Conservation (phyloP, 2,113 vertebrate genomes). For the Rhynchopsitta pachyrhyncha region DNA sequence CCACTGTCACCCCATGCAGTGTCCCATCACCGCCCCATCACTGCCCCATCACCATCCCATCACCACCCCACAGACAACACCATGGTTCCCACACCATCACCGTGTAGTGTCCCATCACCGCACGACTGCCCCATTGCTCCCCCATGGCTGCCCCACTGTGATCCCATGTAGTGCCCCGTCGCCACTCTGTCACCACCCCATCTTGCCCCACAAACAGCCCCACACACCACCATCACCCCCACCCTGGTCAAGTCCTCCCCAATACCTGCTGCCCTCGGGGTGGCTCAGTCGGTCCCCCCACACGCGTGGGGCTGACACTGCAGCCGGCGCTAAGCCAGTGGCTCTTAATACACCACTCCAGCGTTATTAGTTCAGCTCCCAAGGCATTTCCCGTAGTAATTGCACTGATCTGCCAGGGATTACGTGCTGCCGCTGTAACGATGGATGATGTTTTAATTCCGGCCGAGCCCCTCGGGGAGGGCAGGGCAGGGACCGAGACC, state of each 20-base stretch:
- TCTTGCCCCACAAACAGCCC: not conserved
- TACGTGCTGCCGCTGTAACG: not conserved
- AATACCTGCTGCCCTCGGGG: accelerated
- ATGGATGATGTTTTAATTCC: conserved; percentile 59
- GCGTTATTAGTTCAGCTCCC: conserved; percentile 52
- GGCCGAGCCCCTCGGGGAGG: not conserved
- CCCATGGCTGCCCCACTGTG: accelerated
- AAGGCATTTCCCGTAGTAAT: conserved; percentile 51
- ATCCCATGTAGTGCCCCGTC: not conserved
- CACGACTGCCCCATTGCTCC: no score
- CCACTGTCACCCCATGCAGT: not conserved
- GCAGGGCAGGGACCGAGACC: not conserved
- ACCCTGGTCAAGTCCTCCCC: not conserved
- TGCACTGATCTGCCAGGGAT: conserved; percentile 64
- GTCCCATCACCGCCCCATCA: not conserved
- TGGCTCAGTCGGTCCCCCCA: not conserved
- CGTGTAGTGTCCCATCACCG: not conserved
- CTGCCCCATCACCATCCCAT: not conserved
- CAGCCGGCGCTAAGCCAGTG: not conserved
- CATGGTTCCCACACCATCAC: no score
- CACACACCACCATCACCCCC: not conserved
- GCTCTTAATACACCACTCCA: conserved; percentile 13
- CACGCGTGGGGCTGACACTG: not conserved
- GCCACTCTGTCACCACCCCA: accelerated
- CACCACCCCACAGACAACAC: not conserved